Base-by-base conservation (phyloP, 2,888 invertebrate genomes). In the Microctonus aethiopoides region DNA sequence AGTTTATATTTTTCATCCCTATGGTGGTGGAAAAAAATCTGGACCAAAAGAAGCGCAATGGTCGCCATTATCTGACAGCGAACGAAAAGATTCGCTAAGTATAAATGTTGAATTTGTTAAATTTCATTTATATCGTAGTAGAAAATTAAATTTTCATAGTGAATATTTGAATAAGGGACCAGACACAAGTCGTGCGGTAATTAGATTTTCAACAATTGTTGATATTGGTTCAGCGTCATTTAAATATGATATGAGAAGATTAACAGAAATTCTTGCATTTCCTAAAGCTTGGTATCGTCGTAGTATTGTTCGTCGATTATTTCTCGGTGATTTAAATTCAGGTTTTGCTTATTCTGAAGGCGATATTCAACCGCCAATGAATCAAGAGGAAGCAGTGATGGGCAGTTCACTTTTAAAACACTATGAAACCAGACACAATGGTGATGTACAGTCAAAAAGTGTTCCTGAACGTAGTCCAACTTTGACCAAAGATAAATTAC, bases 281-380 rank as follows among this genome's bases (percentile, higher is more conserved):
- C 99, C 99, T 0, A 97, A 97, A 87, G 98, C 99, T 13, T 99
- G 99, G 99, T 99, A 99, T 87, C 89, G 98, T 2, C 91, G 96
- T 46, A 95, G 95, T 77, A 96, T 99, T 80, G 97, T 98, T 32
- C 89, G 97, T 7, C 89, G 97, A 26, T 90, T 98, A 82, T 98
- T 98, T 87, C 90, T 98, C 63, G 98, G 99, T 0, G 99, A 99
- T 87, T 90, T 97, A 68, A 95, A 94, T 82, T 89, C 87, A 46
- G 87, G 85, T 16, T 80, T 87, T 0, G 86, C 88, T 0, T 88
- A 88, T 66, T 86, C 87, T 26, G 88, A 88, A 63, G 87, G 85
- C 9, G 66, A 66, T 20, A 83, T 84, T 9, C 81, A 81, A 36
- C 80, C 80, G 6, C 80, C 80, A 3, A 73, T 83, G 4, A 85